These are phyloP conservation scores for Temnothorax curvispinosus DNA, from an alignment of 1,140 invertebrate species.

Conservation along the genomic window DNA sequence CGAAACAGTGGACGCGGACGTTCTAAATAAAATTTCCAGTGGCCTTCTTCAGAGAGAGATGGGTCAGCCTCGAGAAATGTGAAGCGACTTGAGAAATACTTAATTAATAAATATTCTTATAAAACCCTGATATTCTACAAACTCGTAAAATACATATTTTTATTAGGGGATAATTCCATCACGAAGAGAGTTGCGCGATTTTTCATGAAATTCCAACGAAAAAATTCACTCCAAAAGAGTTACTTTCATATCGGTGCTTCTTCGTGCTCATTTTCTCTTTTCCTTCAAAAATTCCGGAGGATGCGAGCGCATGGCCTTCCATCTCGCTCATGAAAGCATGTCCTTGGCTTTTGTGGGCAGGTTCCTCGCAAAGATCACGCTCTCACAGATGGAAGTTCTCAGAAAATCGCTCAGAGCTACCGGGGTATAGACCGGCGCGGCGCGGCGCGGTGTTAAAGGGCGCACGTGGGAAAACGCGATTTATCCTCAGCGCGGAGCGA, in stretches of 20 bases:
- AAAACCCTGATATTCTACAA: neutral
- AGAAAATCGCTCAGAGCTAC: constrained; percentile 71
- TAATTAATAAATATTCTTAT: neutral
- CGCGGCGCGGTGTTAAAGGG: neutral
- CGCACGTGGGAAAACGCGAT: constrained; percentile 69
- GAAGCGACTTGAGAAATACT: neutral
- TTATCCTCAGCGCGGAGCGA: neutral
- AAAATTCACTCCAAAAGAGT: neutral
- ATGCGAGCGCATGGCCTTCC: neutral
- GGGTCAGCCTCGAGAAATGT: neutral
- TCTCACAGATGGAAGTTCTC: constrained; percentile 69
- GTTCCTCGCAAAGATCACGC: neutral
- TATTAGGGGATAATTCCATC: no score
- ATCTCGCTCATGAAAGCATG: neutral
- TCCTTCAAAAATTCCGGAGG: neutral
- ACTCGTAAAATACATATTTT: neutral
- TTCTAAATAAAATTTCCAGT: constrained; percentile 3
- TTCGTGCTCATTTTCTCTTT: neutral
- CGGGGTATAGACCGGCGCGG: neutral
- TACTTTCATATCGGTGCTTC: neutral
- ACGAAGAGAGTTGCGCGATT: neutral
- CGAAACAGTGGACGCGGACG: neutral
- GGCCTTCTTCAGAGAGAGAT: neutral
- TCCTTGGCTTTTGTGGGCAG: neutral
- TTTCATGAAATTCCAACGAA: neutral